phyloP scores from a whole-genome alignment of 2,888 invertebrate species.

The Helleia helle region DNA sequence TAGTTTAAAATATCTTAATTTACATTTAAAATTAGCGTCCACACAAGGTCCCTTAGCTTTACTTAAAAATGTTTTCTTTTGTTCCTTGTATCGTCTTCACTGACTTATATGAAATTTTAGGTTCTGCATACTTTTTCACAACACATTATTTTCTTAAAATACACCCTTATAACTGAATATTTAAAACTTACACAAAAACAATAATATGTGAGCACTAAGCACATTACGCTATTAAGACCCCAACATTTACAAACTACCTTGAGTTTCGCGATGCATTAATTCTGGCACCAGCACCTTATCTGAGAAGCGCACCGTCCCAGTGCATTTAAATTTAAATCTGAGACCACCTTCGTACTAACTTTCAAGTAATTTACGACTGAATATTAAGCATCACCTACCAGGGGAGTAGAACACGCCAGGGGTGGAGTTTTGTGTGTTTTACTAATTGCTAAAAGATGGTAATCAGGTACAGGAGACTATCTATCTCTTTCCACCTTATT shows the following conservation, averaged over 20 bases:
- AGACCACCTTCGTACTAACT: constrained; percentile 63
- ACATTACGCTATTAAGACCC: not conserved
- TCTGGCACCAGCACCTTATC: constrained; percentile 44
- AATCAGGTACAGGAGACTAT: constrained; percentile 61
- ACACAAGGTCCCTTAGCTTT: no score
- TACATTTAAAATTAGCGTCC: no score
- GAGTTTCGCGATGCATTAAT: constrained; percentile 22
- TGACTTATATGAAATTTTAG: no score
- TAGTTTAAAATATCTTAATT: no score
- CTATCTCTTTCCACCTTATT: constrained; percentile 31
- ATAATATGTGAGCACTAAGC: no score
- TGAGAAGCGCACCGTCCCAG: constrained; percentile 35
- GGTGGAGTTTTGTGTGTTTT: constrained; percentile 78
- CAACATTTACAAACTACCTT: constrained; percentile 7
- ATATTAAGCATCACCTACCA: constrained; percentile 72
- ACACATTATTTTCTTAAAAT: no score
- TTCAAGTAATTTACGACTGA: constrained; percentile 70
- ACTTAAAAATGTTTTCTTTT: no score
- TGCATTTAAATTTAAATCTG: constrained; percentile 56
- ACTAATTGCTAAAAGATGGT: constrained; percentile 77
- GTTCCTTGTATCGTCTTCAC: no score
- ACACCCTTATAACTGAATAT: no score
- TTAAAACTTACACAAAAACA: no score
- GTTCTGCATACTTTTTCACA: no score
- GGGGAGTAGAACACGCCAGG: constrained; percentile 68